Conservation (phyloP, 2,797 vertebrate species). For the Tangara arthus region DNA sequence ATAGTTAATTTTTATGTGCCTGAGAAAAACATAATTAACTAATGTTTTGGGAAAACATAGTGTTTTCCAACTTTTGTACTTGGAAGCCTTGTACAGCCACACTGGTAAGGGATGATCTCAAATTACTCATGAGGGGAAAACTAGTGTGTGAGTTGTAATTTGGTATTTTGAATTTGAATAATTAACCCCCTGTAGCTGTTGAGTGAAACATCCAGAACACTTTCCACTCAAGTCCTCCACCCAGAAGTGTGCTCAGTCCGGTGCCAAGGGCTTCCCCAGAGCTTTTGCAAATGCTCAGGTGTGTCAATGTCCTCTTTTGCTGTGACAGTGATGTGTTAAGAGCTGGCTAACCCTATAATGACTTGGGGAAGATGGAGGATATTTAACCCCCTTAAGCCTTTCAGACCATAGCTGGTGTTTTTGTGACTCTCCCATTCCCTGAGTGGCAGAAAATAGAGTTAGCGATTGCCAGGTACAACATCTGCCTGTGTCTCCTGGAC, state of each 20-base stretch:
- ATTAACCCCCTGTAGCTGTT: background rate
- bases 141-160: background rate
- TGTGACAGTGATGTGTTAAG: background rate
- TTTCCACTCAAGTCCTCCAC: background rate
- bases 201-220: background rate
- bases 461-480: background rate
- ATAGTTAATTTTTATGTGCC: background rate
- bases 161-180: background rate
- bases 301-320: background rate
- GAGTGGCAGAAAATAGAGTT: background rate
- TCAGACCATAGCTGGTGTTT: background rate
- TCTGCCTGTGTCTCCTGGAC: background rate
- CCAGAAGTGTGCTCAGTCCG: fast-evolving
- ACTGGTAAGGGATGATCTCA: background rate
- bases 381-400: background rate
- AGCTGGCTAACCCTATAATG: background rate
- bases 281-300: background rate
- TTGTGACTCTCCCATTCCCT: background rate
- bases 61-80: background rate
- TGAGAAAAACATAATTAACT: background rate
- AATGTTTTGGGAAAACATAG: background rate
- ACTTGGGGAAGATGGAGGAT: background rate
- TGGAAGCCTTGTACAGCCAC: background rate
- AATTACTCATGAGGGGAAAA: background rate
- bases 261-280: background rate